Percentiles rank a stretch among this genome's conserved stretches.
These are phyloP conservation scores for Chromoteleia sp. DNA, from an alignment of 2,888 invertebrate species.

Conservation along the genomic window DNA sequence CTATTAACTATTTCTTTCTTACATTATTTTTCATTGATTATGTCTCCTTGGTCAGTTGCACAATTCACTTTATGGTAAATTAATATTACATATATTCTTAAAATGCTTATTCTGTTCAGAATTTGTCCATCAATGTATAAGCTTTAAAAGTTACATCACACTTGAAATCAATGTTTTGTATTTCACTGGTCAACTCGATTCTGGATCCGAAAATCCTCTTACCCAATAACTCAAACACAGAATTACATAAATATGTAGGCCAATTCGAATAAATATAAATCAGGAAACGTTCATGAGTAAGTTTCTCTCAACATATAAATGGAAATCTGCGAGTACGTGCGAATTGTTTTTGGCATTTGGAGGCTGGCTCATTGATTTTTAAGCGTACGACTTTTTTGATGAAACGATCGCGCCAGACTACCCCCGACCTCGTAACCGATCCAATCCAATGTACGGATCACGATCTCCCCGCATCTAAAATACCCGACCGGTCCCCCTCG, in stretches of 20 bases:
- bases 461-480: slow-evolving; percentile 81
- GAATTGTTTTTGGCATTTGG: slow-evolving; percentile 59
- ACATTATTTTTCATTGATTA: no score
- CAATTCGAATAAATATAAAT: slow-evolving; percentile 49
- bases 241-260: slow-evolving; percentile 54
- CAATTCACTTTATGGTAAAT: no score
- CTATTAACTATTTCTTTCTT: no score
- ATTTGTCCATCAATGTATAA: background rate
- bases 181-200: background rate
- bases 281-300: slow-evolving; percentile 40
- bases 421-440: slow-evolving; percentile 66
- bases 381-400: slow-evolving; percentile 55
- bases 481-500: slow-evolving; percentile 77
- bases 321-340: slow-evolving; percentile 59
- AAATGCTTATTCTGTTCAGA: no score
- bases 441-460: slow-evolving; percentile 75
- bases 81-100: no score
- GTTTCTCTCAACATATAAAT: slow-evolving; percentile 58
- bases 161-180: background rate
- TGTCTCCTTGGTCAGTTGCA: no score
- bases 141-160: background rate
- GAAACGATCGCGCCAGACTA: slow-evolving; percentile 58
- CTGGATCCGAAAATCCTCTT: slow-evolving; percentile 10
- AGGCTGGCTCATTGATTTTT: slow-evolving; percentile 66
- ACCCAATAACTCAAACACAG: slow-evolving; percentile 19